phyloP scores from a whole-genome alignment of 2,113 vertebrate species.

The Lutjanus erythropterus region DNA sequence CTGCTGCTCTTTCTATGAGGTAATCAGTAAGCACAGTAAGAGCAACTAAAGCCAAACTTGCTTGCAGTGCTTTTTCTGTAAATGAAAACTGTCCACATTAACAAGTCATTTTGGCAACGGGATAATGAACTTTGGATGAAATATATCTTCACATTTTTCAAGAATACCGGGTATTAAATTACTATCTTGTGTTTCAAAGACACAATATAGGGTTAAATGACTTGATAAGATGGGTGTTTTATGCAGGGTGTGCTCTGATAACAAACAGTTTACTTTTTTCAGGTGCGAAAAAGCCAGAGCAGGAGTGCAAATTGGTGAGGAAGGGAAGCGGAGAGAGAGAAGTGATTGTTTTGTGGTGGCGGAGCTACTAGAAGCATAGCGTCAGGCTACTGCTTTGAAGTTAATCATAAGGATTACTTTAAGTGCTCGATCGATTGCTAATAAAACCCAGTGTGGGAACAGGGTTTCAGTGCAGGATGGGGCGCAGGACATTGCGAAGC shows the following conservation, averaged over 20 bases:
- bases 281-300: constrained; percentile 1
- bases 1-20: background rate
- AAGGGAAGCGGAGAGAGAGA: constrained; percentile 1
- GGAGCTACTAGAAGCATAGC: constrained; percentile 12
- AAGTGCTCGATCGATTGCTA: constrained; percentile 43
- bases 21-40: background rate
- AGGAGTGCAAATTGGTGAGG: constrained; percentile 14
- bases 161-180: background rate
- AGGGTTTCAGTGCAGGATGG: constrained; percentile 51
- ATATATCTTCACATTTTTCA: background rate
- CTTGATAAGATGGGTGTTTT: constrained; percentile 47
- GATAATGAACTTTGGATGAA: background rate
- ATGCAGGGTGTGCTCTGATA: background rate
- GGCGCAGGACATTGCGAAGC: constrained; percentile 34
- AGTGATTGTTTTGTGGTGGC: constrained; percentile 8
- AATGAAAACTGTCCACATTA: constrained; percentile 14
- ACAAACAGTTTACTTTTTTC: background rate
- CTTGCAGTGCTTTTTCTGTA: background rate
- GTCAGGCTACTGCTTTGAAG: constrained; percentile 13
- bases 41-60: constrained; percentile 43
- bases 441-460: constrained; percentile 43
- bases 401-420: constrained; percentile 8
- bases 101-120: constrained; percentile 39
- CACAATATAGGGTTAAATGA: constrained; percentile 7
- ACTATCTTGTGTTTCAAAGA: background rate